Evolutionary conservation across 1,140 invertebrate species (phyloP), one percentile per base, ranked within the genome.

Genomic region (Antheraea pernyi): DNA sequence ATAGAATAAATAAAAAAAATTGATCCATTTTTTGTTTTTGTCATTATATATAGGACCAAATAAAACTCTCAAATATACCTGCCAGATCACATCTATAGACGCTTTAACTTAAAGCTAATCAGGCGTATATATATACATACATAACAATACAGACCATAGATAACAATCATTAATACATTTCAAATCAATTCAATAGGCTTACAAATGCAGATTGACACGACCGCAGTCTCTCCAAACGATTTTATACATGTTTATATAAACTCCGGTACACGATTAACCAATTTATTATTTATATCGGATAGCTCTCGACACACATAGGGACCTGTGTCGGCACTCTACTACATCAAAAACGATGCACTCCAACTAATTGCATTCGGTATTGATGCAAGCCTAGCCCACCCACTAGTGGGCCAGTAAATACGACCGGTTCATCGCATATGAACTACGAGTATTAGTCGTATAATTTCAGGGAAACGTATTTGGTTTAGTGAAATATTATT

Each of bases 291-390:
- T 83, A 81, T 81, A 81, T 78, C 63, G 70, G 64, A 79, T 79
- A 72, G 79, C 75, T 77, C 78, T 85, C 78, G 71, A 78, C 76
- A 70, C 73, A 79, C 79, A 81, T 71, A 69, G 69, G 70, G 67
- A 71, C 75, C 71, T 67, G 65, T 72, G 77, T 76, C 79, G 74
- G 79, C 78, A 77, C 78, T 78, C 80, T 65, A 85, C 84, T 89
- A 87, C 83, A 85, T 91, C 88, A 91, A 91, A 91, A 91, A 90
- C 84, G 84, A 74, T 85, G 85, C 89, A 91, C 89, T 91, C 86
- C 79, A 84, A 87, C 85, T 91, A 91, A 91, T 91, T 91, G 89
- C 88, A 80, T 89, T 86, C 82, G 81, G 79, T 80, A 87, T 90
- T 89, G 88, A 90, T 85, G 81, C 82, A 68, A 70, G 76, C 79